Evolutionary conservation across 2,888 invertebrate species (phyloP), one percentile per base, ranked within the genome.

Genomic region (Ormyrus rosae): DNA sequence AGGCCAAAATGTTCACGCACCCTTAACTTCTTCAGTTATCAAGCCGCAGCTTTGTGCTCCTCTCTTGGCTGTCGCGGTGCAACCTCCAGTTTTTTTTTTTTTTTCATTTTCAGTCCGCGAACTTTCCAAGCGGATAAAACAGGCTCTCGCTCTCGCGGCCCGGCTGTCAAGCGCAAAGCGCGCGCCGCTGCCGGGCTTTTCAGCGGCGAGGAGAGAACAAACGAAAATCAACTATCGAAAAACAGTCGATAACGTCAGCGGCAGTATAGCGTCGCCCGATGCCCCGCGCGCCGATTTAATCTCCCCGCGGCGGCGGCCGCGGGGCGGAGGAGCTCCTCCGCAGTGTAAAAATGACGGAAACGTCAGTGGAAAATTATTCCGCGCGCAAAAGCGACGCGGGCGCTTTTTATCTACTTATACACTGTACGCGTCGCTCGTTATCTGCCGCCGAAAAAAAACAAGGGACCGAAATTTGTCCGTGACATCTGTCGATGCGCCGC

Each of bases 241-340:
- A 85, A 83, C 81, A 82, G 81, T 84, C 84, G 87, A 87, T 87
- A 87, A 86, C 86, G 87, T 87, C 87, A 86, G 55, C 51, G 55
- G 19, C 80, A 83, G 64, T 55, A 9, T 19, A 19, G 68, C 63
- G 34, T 10, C 8, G 46, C 75, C 85, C 85, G 83, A 81, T 73
- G 75, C 78, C 65, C 81, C 78, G 72, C 61, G 13, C 8, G 50
- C 58, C 74, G 86, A 85, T 87, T 85, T 82, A 84, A 86, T 86
- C 86, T 84, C n/a, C 64, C 11, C 58, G 2, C 56, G 13, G 11
- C 2, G 10, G 5, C 46, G 58, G 50, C 60, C 64, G 63, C 64
- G 63, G 55, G 63, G 51, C 6, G 63, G 13, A 8, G 50, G 9
- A n/a, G 34, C 61, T 19, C n/a, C 67, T 58, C 63, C 19, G 63